Conservation (phyloP, 2,113 vertebrate species). For the Indicator maculatus region DNA sequence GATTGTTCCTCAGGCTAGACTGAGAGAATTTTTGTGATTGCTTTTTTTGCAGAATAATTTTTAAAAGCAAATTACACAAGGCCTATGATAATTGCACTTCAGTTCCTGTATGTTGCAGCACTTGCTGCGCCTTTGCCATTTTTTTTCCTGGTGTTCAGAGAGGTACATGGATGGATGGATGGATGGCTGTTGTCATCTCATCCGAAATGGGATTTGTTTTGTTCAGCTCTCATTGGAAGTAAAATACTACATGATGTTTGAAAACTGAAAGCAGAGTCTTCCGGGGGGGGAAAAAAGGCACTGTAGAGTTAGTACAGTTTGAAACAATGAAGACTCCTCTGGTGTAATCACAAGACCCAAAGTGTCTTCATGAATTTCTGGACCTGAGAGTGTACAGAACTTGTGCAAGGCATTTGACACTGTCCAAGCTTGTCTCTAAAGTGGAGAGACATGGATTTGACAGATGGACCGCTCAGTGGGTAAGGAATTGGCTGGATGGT, state of each 20-base stretch:
- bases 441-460: not conserved
- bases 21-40: not conserved
- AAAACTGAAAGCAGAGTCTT: not conserved
- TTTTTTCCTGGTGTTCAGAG: not conserved
- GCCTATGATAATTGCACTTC: not conserved
- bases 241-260: not conserved
- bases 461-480: not conserved
- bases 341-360: not conserved
- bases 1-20: rapidly evolving
- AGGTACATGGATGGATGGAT: not conserved
- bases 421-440: not conserved
- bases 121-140: rapidly evolving
- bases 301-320: not conserved
- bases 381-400: rapidly evolving
- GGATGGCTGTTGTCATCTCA: not conserved
- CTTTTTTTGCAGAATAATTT: not conserved
- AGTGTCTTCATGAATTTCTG: not conserved
- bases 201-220: not conserved
- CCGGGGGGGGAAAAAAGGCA: not conserved
- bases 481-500: not conserved
- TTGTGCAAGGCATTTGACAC: not conserved
- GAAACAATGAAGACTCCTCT: not conserved
- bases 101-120: not conserved
- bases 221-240: not conserved
- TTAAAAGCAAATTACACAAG: not conserved